Percentiles rank a stretch among this genome's conserved stretches.
These are phyloP conservation scores for Empis livida DNA, from an alignment of 2,888 invertebrate genomes.

Conservation along the genomic window DNA sequence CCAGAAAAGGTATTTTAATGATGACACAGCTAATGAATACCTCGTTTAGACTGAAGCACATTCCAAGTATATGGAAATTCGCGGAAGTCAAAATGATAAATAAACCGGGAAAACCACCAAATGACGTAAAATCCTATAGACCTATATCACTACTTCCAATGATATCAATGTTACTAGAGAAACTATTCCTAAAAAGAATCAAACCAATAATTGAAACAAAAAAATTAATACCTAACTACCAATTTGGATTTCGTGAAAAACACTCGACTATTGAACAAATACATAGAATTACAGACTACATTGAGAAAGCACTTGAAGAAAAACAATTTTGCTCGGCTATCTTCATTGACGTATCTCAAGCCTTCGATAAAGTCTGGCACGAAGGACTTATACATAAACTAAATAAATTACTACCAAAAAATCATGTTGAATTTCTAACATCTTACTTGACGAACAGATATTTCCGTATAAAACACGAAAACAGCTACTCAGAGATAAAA, in stretches of 20 bases:
- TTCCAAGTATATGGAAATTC: conserved; percentile 8
- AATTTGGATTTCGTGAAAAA: no score
- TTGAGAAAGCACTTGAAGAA: conserved; percentile 7
- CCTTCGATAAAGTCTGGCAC: conserved; percentile 7
- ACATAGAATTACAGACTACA: conserved; percentile 1
- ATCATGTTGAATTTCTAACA: neutral
- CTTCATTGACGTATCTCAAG: conserved; percentile 8
- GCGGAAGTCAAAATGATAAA: conserved; percentile 18
- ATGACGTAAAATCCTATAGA: conserved; percentile 14
- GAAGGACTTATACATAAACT: conserved; percentile 4
- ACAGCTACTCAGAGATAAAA: neutral
- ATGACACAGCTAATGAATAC: conserved; percentile 9
- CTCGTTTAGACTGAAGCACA: conserved; percentile 8
- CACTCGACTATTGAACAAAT: conserved; percentile 6
- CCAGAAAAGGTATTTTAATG: conserved; percentile 14
- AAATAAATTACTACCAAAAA: neutral
- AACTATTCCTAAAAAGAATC: conserved; percentile 13
- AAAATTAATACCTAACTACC: neutral
- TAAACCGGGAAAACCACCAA: conserved; percentile 15
- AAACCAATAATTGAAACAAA: conserved; percentile 3
- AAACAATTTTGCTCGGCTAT: conserved; percentile 5
- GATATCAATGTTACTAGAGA: conserved; percentile 17
- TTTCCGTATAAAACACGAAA: conserved; percentile 1
- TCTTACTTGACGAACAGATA: neutral
- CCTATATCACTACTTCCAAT: conserved; percentile 16